Evolutionary conservation across 1,140 invertebrate species (phyloP), one percentile per base, ranked within the genome.

Genomic region (Carposina sasakii): DNA sequence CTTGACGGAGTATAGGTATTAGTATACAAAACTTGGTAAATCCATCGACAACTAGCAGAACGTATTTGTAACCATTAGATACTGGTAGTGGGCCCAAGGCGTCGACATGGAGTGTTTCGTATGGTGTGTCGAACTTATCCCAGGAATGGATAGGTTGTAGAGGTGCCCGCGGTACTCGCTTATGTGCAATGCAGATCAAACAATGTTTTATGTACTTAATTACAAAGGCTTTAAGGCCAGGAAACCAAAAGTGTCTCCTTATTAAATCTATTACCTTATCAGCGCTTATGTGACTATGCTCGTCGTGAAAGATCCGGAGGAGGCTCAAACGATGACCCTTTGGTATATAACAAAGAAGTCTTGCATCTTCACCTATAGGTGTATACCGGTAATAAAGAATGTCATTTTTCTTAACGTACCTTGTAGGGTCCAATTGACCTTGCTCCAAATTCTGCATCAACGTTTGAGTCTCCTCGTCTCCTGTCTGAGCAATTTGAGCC

Each of bases 301-400:
- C n/a, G n/a, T n/a, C n/a, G 22, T 63, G 59, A 28, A 63, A 63
- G 1, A 59, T 33, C 19, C 58, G 33, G 6, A 63, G 34, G n/a
- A 64, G 47, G 22, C 59, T 50, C 15, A 52, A 19, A 15, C 53
- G 9, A 17, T 36, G 30, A n/a, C 45, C 45, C 34, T 39, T 54
- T 2, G 52, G 45, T n/a, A 56, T 31, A n/a, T 33, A 51, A 41
- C 48, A 40, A 15, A 40, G 20, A 8, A 43, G 45, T 20, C 28
- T 13, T 15, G 47, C 19, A 12, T 49, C 34, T 26, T 50, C 48
- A 19, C 33, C 30, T 6, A 34, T 24, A 12, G 21, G 41, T 9
- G 12, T 34, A 17, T 52, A 34, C 2, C 23, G 16, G 15, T 44
- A 52, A 13, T 41, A 51, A 2, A 51, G 23, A 6, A 51, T 12